A percentile compares a stretch with the other conserved stretches of the same genome.
These are phyloP conservation scores for Ptiloglossa arizonensis DNA, from an alignment of 1,140 invertebrate species.

Conservation along the genomic window DNA sequence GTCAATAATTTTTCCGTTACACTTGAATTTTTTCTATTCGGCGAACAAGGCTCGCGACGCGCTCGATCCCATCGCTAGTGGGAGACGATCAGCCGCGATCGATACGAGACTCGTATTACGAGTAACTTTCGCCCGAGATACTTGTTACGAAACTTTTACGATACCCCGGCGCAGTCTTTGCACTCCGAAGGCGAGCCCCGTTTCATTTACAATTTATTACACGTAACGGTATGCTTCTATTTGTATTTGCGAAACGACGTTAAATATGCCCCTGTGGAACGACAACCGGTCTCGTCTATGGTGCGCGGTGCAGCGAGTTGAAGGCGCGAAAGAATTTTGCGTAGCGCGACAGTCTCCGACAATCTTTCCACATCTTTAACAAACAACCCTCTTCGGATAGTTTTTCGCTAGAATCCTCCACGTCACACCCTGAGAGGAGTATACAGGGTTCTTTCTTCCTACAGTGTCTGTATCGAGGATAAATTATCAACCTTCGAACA, in stretches of 20 bases:
- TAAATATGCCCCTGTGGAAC: slow-evolving; percentile 21
- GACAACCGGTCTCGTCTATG: slow-evolving; percentile 21
- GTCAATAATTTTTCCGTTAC: too few relatives aligned
- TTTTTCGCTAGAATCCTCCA: too few relatives aligned
- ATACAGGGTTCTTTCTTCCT: too few relatives aligned
- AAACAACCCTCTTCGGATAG: too few relatives aligned
- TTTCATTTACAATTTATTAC: neutral
- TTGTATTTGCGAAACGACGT: neutral
- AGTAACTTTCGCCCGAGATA: neutral
- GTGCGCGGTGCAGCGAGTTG: neutral
- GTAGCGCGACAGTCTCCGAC: too few relatives aligned
- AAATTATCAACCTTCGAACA: neutral
- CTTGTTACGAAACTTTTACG: neutral
- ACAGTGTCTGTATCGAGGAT: neutral
- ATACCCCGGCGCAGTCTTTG: neutral
- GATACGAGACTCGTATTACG: neutral
- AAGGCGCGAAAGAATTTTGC: neutral
- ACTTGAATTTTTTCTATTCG: neutral
- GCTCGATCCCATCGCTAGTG: neutral
- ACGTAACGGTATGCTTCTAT: too few relatives aligned
- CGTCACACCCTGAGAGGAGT: too few relatives aligned
- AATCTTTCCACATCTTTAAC: neutral
- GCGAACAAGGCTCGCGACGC: neutral
- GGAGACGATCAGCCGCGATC: neutral
- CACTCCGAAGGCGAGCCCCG: too few relatives aligned